Conservation (phyloP, 1,140 invertebrate species). For the Bombus fervidus region DNA sequence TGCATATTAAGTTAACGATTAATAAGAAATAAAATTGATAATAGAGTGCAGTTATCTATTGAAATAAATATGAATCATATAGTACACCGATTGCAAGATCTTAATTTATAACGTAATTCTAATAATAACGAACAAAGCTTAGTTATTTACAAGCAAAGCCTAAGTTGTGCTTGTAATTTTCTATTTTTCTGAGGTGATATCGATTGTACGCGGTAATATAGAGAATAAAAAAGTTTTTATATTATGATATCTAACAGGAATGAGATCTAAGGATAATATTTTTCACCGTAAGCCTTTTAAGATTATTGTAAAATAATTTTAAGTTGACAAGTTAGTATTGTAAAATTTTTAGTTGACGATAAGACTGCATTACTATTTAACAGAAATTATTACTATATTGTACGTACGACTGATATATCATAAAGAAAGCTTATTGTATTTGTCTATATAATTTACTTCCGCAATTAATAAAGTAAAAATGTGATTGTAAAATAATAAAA, state of each 20-base stretch:
- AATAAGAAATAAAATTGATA: not conserved
- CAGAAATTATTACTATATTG: constrained; percentile 5
- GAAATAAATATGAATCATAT: not conserved
- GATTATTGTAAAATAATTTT: constrained; percentile 9
- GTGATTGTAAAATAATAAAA: not conserved
- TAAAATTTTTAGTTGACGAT: not conserved
- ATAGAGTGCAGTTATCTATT: not conserved
- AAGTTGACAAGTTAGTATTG: no score
- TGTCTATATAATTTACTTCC: constrained; percentile 20
- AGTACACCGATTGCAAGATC: no score
- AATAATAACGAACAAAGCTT: no score
- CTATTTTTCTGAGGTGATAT: not conserved
- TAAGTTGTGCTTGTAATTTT: not conserved
- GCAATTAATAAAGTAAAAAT: constrained; percentile 20
- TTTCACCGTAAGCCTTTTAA: not conserved
- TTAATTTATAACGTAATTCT: constrained; percentile 3
- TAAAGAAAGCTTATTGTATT: constrained; percentile 23
- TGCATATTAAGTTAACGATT: constrained; percentile 17
- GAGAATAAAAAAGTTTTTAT: no score
- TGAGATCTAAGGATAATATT: not conserved
- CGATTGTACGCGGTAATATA: not conserved
- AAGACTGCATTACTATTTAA: constrained; percentile 7
- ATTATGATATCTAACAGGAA: no score
- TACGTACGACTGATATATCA: constrained; percentile 15
- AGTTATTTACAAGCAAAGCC: no score